phyloP scores from a whole-genome alignment of 2,797 vertebrate species.

The Telmatherina bonti region DNA sequence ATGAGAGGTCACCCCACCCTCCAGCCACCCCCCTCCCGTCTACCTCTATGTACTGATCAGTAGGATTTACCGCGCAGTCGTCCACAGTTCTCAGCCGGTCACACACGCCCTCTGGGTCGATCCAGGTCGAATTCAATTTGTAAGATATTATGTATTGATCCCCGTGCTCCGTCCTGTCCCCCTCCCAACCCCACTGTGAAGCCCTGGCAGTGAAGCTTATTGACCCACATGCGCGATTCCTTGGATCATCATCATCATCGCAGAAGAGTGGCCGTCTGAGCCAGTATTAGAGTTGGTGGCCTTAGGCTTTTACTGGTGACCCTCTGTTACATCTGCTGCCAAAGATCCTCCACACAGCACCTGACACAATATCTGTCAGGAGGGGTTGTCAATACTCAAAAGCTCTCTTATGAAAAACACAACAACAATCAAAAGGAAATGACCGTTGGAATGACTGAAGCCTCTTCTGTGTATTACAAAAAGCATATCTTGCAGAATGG shows the following conservation, averaged over 20 bases:
- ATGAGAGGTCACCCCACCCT: conserved; percentile 43
- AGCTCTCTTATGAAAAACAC: conserved; percentile 1
- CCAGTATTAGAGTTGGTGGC: conserved; percentile 56
- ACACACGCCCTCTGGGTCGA: conserved; percentile 81
- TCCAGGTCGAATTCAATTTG: conserved; percentile 90
- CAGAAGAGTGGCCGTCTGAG: conserved; percentile 66
- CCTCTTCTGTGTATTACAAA: conserved; percentile 17
- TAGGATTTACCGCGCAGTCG: conserved; percentile 81
- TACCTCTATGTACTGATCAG: conserved; percentile 71
- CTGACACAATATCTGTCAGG: conserved; percentile 18
- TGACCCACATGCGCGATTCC: conserved; percentile 75
- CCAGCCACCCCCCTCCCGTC: conserved; percentile 16
- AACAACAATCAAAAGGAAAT: conserved; percentile 31
- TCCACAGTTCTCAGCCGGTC: conserved; percentile 77
- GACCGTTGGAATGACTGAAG: conserved; percentile 4
- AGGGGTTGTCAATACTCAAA: conserved; percentile 31
- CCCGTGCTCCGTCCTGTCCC: conserved; percentile 59
- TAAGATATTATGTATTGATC: conserved; percentile 90
- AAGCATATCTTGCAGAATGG: conserved; percentile 10
- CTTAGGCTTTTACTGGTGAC: conserved; percentile 47
- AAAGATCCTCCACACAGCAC: conserved; percentile 22
- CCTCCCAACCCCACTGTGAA: conserved; percentile 40
- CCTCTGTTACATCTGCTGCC: conserved; percentile 45
- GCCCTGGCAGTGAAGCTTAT: conserved; percentile 66
- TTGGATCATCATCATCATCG: conserved; percentile 69